These are phyloP conservation scores for Myioborus miniatus DNA, from an alignment of 2,797 vertebrate genomes.

Conservation along the genomic window DNA sequence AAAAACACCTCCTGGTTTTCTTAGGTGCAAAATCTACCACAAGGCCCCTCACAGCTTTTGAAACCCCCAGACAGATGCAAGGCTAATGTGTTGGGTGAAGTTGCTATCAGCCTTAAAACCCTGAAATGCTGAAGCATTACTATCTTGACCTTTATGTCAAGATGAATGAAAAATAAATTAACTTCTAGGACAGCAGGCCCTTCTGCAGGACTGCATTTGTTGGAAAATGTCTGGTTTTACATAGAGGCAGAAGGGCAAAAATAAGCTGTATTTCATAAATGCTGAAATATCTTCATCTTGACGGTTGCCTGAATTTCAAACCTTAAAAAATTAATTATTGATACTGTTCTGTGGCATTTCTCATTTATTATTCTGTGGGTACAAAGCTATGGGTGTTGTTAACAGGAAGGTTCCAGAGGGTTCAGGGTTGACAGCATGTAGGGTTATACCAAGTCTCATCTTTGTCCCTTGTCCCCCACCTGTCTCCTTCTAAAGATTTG, in stretches of 20 bases:
- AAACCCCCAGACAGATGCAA: background rate
- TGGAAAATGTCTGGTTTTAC: background rate
- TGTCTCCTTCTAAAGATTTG: background rate
- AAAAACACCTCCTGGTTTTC: background rate
- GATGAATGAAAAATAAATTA: slow-evolving; percentile 24
- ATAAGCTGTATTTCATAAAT: background rate
- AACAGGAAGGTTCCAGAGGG: background rate
- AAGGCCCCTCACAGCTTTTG: background rate
- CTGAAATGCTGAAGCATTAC: background rate
- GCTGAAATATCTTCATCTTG: background rate
- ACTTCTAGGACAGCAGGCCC: background rate
- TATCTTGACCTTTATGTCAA: slow-evolving; percentile 13
- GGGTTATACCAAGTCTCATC: background rate
- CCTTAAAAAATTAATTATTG: background rate
- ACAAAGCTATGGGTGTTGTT: background rate
- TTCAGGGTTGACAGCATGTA: background rate
- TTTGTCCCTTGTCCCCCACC: background rate
- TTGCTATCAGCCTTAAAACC: background rate
- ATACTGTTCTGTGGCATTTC: background rate
- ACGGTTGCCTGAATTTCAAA: background rate
- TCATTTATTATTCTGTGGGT: background rate
- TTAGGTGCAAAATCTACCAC: background rate
- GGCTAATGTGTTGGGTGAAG: background rate
- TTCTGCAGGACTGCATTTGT: background rate
- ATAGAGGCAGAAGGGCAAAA: background rate